Base-by-base conservation (phyloP, 1,140 invertebrate species). In the Probaryconus sp. region DNA sequence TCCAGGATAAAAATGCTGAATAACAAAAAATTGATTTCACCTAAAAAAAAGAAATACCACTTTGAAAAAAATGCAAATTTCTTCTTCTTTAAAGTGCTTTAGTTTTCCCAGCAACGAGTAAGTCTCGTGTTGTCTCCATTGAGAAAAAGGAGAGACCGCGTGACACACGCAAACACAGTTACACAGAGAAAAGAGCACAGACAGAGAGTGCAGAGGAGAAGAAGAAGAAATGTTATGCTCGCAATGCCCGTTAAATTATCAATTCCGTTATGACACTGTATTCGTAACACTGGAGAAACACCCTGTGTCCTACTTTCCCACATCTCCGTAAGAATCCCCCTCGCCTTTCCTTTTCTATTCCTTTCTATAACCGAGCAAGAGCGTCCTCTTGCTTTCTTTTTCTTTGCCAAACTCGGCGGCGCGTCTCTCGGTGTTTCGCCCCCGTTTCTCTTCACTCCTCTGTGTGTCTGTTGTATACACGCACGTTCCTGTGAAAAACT, bases 181-280 rank as follows among this genome's bases (percentile, higher is more conserved):
- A 63, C 45, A 56, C 51, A 53, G 20, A 21, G 47, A 43, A 43
- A 4, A 18, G 35, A 20, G 50, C 17, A 13, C 38, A 35, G 58
- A 48, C 58, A 26, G 50, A 74, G 61, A 51, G n/a, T n/a, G n/a
- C n/a, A n/a, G n/a, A 74, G 69, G 67, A 81, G 70, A 65, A 75
- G 61, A 76, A 71, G 76, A 76, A 69, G 67, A 75, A 80, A 82
- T 77, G 77, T 83, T 81, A 79, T 82, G 79, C 76, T 81, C 78
- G 78, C 74, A 75, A 79, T 81, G 81, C 78, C 83, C 81, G 83
- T 86, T 85, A 85, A 83, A 86, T 85, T 85, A 86, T 85, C 84
- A 85, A 85, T 84, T 85, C 85, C 84, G 81, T 85, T 86, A 85
- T 84, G 83, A 80, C 79, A 75, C 70, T 69, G 79, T 79, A 83